Conservation (phyloP, 1,140 invertebrate genomes). For the Pogonus chalceus region DNA sequence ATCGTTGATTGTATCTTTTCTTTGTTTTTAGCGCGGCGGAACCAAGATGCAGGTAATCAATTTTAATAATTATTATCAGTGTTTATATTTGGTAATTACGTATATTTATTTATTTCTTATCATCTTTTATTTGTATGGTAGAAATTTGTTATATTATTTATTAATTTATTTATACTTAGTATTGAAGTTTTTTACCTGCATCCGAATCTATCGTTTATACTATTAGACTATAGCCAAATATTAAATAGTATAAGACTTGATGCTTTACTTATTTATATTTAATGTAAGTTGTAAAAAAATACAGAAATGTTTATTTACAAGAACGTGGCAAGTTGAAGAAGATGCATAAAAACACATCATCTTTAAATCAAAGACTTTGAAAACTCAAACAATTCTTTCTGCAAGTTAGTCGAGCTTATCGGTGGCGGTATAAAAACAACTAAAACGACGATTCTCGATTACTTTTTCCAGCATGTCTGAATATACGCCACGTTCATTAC, state of each 20-base stretch:
- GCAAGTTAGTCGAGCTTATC: neutral
- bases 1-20: conserved; percentile 3
- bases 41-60: conserved; percentile 2
- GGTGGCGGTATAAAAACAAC: neutral
- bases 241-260: no score
- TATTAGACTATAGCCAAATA: no score
- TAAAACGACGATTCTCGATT: conserved; percentile 1
- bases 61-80: conserved; percentile 1
- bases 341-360: no score
- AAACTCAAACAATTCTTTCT: conserved; percentile 6
- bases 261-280: no score
- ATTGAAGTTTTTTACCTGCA: no score
- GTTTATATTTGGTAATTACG: no score
- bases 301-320: neutral
- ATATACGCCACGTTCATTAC: conserved; percentile 2
- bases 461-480: neutral
- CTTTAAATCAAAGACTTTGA: conserved; percentile 5
- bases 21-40: conserved; percentile 3
- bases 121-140: no score
- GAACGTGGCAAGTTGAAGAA: no score
- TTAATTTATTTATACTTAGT: no score
- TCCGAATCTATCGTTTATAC: no score
- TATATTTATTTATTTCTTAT: no score
- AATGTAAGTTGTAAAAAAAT: neutral
- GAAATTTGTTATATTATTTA: no score